phyloP scores from a whole-genome alignment of 1,140 invertebrate species.

The Berghia stephanieae region DNA sequence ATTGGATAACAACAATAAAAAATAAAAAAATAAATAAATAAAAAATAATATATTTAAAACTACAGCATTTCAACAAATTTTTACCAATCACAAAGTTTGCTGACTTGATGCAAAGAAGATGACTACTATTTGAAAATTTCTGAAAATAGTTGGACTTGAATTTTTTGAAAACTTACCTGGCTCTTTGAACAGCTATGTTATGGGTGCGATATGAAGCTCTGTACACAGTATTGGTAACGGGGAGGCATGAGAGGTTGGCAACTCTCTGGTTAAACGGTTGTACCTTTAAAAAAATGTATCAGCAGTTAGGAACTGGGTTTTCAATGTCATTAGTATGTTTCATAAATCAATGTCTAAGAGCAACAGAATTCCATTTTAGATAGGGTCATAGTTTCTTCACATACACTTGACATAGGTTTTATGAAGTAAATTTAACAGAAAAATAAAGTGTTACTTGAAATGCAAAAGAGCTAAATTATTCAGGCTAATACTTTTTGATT shows the following conservation, averaged over 20 bases:
- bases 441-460: too few relatives aligned
- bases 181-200: constrained; percentile 53
- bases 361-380: not conserved
- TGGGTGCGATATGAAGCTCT: constrained; percentile 55
- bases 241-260: constrained; percentile 54
- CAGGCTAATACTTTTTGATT: too few relatives aligned
- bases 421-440: too few relatives aligned
- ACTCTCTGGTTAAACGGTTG: constrained; percentile 57
- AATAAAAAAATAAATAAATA: not conserved
- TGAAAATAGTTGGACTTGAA: too few relatives aligned
- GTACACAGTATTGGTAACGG: constrained; percentile 44
- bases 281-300: constrained; percentile 43
- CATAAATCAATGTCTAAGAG: not conserved
- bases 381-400: too few relatives aligned
- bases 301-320: not conserved
- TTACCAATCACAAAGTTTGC: not conserved
- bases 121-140: too few relatives aligned
- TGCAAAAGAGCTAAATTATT: too few relatives aligned
- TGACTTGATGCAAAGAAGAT: not conserved
- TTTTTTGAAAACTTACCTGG: constrained; percentile 50
- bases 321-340: not conserved
- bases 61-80: not conserved
- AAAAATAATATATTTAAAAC: not conserved
- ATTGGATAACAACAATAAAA: not conserved
- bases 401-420: too few relatives aligned